phyloP scores from a whole-genome alignment of 2,797 vertebrate species.

The Prionace glauca region DNA sequence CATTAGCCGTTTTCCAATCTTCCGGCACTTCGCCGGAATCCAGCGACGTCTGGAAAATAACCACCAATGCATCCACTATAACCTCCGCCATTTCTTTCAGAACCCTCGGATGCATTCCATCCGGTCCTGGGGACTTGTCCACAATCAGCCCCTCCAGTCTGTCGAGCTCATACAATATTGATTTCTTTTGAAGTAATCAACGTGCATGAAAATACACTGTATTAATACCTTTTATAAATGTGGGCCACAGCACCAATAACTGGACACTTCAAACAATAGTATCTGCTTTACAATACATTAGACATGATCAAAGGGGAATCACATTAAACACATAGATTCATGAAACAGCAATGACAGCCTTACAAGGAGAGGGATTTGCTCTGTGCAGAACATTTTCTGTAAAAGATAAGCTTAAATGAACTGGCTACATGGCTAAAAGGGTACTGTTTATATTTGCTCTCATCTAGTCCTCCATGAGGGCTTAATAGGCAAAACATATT shows the following conservation, averaged over 20 bases:
- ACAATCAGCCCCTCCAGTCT: no score
- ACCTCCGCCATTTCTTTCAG: no score
- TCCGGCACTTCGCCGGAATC: no score
- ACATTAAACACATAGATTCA: not conserved
- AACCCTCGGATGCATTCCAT: no score
- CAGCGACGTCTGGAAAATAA: no score
- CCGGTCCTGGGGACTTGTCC: no score
- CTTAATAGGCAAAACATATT: not conserved
- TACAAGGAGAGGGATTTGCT: not conserved
- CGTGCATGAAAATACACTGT: not conserved
- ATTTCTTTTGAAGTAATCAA: slow-evolving; percentile 10
- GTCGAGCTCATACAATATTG: not conserved
- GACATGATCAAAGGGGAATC: not conserved
- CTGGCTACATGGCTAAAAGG: not conserved
- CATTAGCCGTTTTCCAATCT: no score
- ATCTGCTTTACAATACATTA: slow-evolving; percentile 6
- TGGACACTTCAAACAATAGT: not conserved
- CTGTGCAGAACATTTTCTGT: not conserved
- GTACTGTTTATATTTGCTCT: not conserved
- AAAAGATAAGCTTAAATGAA: slow-evolving; percentile 4
- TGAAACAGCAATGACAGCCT: not conserved
- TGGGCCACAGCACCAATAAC: not conserved
- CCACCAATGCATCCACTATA: no score
- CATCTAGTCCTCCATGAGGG: not conserved
- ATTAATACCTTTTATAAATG: not conserved